phyloP scores from a whole-genome alignment of 1,140 invertebrate species.

The Drosophila sp. region DNA sequence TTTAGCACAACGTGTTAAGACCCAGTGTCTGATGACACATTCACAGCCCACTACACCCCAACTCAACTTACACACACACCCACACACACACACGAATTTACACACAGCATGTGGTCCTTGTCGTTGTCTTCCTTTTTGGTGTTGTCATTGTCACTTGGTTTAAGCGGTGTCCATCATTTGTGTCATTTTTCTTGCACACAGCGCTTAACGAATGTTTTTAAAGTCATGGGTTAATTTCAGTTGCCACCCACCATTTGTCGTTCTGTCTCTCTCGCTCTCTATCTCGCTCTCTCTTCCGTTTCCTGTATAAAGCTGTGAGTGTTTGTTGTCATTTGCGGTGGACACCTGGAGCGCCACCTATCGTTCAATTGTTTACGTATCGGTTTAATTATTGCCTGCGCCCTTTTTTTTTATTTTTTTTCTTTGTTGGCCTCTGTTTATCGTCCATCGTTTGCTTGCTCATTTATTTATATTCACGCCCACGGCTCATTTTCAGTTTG shows the following conservation, averaged over 20 bases:
- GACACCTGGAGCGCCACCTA: conserved; percentile 67
- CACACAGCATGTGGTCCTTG: conserved; percentile 62
- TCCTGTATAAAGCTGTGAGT: no score
- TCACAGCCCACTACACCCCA: conserved; percentile 17
- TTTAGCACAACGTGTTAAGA: conserved; percentile 59
- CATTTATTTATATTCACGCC: conserved; percentile 83
- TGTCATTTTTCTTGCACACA: conserved; percentile 42
- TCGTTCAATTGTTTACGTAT: conserved; percentile 78
- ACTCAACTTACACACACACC: conserved; percentile 33
- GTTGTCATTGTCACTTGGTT: conserved; percentile 57
- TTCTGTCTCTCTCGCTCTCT: background rate
- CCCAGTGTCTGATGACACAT: conserved; percentile 56
- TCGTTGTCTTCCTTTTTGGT: conserved; percentile 38
- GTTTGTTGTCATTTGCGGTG: conserved; percentile 46
- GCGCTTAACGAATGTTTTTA: conserved; percentile 61
- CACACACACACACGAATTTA: conserved; percentile 37
- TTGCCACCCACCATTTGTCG: conserved; percentile 20
- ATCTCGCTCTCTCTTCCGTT: conserved; percentile 17
- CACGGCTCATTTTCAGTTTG: conserved; percentile 76
- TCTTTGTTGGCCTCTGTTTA: conserved; percentile 26
- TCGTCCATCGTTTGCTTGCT: conserved; percentile 37
- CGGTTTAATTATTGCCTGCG: conserved; percentile 76
- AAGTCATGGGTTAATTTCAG: conserved; percentile 49
- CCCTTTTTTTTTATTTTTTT: conserved; percentile 38
- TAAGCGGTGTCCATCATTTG: conserved; percentile 65